Evolutionary conservation across 2,888 invertebrate genomes (phyloP).

Genomic region (Selenia dentaria): DNA sequence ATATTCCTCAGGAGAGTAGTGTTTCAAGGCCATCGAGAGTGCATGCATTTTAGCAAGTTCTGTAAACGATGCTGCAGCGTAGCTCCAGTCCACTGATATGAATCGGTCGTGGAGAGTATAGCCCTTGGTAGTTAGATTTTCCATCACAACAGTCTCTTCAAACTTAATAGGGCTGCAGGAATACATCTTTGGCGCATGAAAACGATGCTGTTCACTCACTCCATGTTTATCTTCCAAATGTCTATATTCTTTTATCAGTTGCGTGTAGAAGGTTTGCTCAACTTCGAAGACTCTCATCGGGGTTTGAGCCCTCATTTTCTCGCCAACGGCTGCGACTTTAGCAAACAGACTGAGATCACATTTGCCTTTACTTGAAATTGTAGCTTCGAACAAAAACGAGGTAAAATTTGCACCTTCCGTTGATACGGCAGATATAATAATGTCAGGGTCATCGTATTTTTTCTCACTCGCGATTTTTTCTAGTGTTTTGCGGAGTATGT

Average conservation of each 20-base stretch:
- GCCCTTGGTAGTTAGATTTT: constrained; percentile 53
- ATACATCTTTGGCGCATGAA: no score
- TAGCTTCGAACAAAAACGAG: constrained; percentile 17
- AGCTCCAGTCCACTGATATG: constrained; percentile 56
- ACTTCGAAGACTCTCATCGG: constrained; percentile 11
- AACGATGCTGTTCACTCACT: background rate
- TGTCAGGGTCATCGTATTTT: constrained; percentile 10
- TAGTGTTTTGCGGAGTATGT: constrained; percentile 15
- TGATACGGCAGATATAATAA: background rate
- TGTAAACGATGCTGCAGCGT: constrained; percentile 49
- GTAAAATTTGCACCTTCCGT: constrained; percentile 24
- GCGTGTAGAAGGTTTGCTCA: constrained; percentile 17
- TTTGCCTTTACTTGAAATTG: constrained; percentile 12
- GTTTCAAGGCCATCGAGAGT: constrained; percentile 50
- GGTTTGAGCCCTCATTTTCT: constrained; percentile 4
- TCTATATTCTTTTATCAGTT: constrained; percentile 10
- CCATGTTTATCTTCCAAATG: constrained; percentile 20
- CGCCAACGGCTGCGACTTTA: constrained; percentile 21
- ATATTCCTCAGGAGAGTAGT: constrained; percentile 54
- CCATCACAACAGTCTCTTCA: constrained; percentile 32
- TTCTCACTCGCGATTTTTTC: constrained; percentile 19
- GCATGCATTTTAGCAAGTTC: constrained; percentile 69
- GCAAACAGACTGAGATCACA: constrained; percentile 22
- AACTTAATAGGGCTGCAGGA: constrained; percentile 14
- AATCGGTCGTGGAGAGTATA: constrained; percentile 53